Evolutionary conservation across 2,797 vertebrate species (phyloP), one percentile per base, ranked within the genome.

Genomic region (Acanthis flammea): DNA sequence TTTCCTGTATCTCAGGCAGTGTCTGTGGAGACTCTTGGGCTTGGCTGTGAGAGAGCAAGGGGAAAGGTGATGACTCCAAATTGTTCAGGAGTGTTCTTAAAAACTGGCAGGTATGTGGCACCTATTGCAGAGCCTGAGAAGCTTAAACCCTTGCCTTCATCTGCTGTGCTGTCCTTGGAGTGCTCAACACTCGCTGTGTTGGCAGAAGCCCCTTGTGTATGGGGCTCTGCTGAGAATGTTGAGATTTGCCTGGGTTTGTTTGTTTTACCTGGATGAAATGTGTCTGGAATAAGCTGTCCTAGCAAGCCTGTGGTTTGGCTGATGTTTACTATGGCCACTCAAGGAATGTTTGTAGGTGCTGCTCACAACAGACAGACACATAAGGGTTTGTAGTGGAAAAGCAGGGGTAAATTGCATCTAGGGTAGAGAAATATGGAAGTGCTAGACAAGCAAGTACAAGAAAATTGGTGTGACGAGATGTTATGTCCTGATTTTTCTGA

Each of bases 271-370:
- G 83, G 62, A 39, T 77, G 42, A 68, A 66, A 33, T 8, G 23
- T 51, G 60, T 42, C 70, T 91, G 86, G 58, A 75, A 47, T 72
- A 55, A 88, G 31, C 62, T 88, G 70, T 73, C 62, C 19, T 58
- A 61, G 35, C 79, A 55, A 75, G 51, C 9, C 61, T 73, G 63
- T 76, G 76, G 76, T 86, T 92, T 92, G 76, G 44, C 58, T 62
- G 54, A 3, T 80, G 50, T 75, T 84, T 50, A 1, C 62, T 45
- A 70, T 54, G 41, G 54, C 72, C 12, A 1, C 31, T 90, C 33
- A 7, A 51, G 55, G 90, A 83, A 45, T 72, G 54, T 75, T 75
- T 51, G 47, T 80, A 58, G 54, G 51, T 66, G n/a, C 65, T 3
- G 2, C 70, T 19, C 28, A 11, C 57, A n/a, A 7, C 4, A 58